These are phyloP conservation scores for Rostrhamus sociabilis DNA, from an alignment of 2,797 vertebrate genomes.

Conservation along the genomic window DNA sequence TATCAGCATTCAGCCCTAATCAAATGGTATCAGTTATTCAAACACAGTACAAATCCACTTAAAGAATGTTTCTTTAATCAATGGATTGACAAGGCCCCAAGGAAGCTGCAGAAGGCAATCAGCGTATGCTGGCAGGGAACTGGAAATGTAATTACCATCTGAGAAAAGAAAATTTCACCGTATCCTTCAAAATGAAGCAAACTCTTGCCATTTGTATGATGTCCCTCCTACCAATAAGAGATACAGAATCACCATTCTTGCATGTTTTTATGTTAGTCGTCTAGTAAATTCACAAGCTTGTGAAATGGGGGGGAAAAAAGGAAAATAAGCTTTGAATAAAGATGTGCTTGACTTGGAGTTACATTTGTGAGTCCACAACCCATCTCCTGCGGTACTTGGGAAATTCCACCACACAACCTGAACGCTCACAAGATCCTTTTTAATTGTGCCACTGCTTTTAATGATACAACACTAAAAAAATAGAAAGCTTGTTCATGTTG, in stretches of 20 bases:
- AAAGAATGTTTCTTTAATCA: conserved; percentile 45
- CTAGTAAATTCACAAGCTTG: background rate
- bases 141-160: conserved; percentile 30
- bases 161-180: background rate
- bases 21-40: background rate
- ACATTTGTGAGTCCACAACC: background rate
- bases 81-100: conserved; percentile 36
- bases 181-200: background rate
- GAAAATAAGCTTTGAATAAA: background rate
- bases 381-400: background rate
- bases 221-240: background rate
- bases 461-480: background rate
- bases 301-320: background rate
- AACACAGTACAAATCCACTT: conserved; percentile 32
- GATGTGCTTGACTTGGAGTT: background rate
- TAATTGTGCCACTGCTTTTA: background rate
- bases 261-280: accelerated
- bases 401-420: background rate
- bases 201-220: background rate
- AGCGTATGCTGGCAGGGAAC: conserved; percentile 18
- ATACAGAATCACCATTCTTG: background rate
- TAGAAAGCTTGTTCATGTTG: background rate
- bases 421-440: background rate
- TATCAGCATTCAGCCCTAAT: background rate
- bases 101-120: conserved; percentile 50